These are phyloP conservation scores for Spialia ferax DNA, from an alignment of 2,888 invertebrate genomes.

Conservation along the genomic window DNA sequence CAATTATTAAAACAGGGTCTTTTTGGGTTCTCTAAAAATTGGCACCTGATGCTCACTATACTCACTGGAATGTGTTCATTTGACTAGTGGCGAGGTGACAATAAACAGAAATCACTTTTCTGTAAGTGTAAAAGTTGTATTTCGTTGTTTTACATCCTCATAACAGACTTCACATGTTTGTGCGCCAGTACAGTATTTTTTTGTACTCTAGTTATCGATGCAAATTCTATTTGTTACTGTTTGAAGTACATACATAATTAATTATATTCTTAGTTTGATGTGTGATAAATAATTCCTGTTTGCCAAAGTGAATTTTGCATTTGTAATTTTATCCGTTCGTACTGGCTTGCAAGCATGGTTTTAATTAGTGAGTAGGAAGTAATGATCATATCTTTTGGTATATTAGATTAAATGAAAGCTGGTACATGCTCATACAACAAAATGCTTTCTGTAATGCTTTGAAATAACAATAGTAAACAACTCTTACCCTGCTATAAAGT, in stretches of 20 bases:
- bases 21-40: constrained; percentile 72
- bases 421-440: constrained; percentile 76
- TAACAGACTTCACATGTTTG: constrained; percentile 54
- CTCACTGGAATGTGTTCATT: constrained; percentile 59
- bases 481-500: no score
- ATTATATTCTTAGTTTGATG: constrained; percentile 51
- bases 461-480: no score
- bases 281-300: constrained; percentile 63
- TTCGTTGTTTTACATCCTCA: constrained; percentile 57
- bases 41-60: constrained; percentile 63
- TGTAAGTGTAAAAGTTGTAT: constrained; percentile 69
- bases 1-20: constrained; percentile 71
- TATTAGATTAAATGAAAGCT: constrained; percentile 66
- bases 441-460: no score
- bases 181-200: constrained; percentile 63
- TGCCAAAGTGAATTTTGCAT: constrained; percentile 80
- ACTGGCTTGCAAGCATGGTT: constrained; percentile 66
- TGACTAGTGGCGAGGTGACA: constrained; percentile 59
- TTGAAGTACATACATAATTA: constrained; percentile 43
- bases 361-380: constrained; percentile 58
- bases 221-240: constrained; percentile 64
- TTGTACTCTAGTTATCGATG: constrained; percentile 56
- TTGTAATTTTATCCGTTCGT: constrained; percentile 69
- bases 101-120: constrained; percentile 68
- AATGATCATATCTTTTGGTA: constrained; percentile 65